Evolutionary conservation across 2,797 vertebrate genomes (phyloP), one percentile per base, ranked within the genome.

Genomic region (Halcyon chelicuti): DNA sequence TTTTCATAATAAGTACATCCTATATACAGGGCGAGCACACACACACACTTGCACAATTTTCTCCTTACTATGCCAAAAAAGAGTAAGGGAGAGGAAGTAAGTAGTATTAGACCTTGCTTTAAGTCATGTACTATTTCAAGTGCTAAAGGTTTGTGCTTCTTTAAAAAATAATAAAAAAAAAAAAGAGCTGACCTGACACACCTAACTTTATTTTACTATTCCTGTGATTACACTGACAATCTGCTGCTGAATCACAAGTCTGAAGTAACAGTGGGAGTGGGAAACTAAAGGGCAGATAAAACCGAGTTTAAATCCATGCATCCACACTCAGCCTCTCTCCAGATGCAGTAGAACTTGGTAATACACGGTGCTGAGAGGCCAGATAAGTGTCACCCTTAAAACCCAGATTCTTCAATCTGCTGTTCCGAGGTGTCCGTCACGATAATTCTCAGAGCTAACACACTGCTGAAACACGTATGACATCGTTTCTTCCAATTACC

Each of bases 201-300:
- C 72, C 68, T 74, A 61, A 70, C 72, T 90, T 80, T 49, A 83
- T 86, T 80, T 74, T 71, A 47, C 72, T 89, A 15, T 33, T 89
- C 63, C 80, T 70, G 60, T 55, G 67, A 93, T 52, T 79, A 81
- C 55, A 40, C 46, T 86, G 86, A 19, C 66, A 86, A 46, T 52
- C 84, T 29, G 46, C 18, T 86, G 85, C 85, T 94, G 87, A 94
- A 96, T 91, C 90, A 93, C 61, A 83, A 13, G 20, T 77, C 91
- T 86, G 81, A 87, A 95, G 76, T 57, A 97, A 87, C 77, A 86
- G 46, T n/a, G 74, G 80, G 87, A 73, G 91, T 82, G 81, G 60
- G 60, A 96, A 93, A 80, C 46, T 22, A 60, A 90, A 75, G 71
- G 57, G 74, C 33, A 89, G 84, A 88, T 82, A 87, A 60, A 93